Percentiles rank a stretch among this genome's conserved stretches.
Conservation (phyloP, 1,140 invertebrate species). For the Bombus vancouverensis region DNA sequence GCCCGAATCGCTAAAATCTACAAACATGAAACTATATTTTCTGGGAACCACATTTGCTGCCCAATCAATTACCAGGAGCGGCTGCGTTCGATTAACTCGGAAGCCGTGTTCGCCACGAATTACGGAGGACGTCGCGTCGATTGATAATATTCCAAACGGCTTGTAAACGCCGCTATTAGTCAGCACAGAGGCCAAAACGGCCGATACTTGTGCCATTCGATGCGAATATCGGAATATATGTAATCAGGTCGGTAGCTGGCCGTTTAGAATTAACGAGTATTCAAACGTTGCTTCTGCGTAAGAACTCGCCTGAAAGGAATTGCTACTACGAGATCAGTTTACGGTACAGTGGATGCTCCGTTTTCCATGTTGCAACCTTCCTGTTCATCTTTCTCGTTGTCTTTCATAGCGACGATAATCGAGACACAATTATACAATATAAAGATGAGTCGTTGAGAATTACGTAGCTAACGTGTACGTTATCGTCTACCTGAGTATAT, state of each 20-base stretch:
- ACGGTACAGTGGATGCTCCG: no score
- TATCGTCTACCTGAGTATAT: no score
- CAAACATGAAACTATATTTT: not conserved
- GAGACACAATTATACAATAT: not conserved
- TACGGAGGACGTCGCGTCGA: not conserved
- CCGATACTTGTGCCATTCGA: constrained; percentile 19
- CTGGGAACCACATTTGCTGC: not conserved
- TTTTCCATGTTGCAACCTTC: not conserved
- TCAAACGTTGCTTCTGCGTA: not conserved
- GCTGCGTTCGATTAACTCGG: constrained; percentile 4
- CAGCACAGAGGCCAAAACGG: not conserved
- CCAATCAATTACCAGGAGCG: not conserved
- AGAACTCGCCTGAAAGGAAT: not conserved
- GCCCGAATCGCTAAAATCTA: not conserved
- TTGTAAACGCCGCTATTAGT: constrained; percentile 14
- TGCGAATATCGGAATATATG: constrained; percentile 4
- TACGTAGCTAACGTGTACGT: no score
- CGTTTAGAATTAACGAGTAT: constrained; percentile 13
- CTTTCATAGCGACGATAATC: not conserved
- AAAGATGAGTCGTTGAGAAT: not conserved
- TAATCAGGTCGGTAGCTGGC: not conserved
- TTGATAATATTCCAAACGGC: constrained; percentile 25
- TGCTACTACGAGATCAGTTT: not conserved
- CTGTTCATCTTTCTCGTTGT: no score
- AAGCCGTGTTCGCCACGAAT: constrained; percentile 13